Conservation (phyloP, 2,797 vertebrate species). For the Lateolabrax maculatus region DNA sequence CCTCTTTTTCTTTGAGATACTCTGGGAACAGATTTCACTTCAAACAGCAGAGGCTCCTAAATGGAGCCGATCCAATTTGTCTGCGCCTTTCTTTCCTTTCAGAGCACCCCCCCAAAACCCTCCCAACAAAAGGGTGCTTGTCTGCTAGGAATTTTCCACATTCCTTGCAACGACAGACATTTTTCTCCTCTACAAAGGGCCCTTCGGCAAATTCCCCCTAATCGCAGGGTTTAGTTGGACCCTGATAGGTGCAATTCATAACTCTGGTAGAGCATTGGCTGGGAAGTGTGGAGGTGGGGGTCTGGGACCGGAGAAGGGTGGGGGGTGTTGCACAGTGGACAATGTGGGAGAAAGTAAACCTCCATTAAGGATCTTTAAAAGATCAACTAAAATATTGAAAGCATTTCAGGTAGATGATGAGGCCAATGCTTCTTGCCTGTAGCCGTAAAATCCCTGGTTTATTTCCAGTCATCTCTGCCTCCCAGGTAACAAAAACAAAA, state of each 20-base stretch:
- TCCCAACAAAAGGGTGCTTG: slow-evolving; percentile 95
- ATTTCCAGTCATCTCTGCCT: slow-evolving; percentile 1
- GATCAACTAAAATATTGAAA: slow-evolving; percentile 84
- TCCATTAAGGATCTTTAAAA: slow-evolving; percentile 83
- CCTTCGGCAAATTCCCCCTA: slow-evolving; percentile 96
- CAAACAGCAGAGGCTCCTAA: slow-evolving; percentile 88
- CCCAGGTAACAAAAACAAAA: slow-evolving; percentile 1
- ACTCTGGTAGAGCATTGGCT: slow-evolving; percentile 66
- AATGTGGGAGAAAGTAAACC: slow-evolving; percentile 14
- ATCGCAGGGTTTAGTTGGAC: slow-evolving; percentile 92
- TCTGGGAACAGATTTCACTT: slow-evolving; percentile 88
- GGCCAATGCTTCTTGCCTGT: background rate
- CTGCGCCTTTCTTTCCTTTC: slow-evolving; percentile 94
- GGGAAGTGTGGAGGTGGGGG: background rate
- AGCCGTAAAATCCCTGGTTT: background rate
- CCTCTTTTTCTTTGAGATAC: slow-evolving; percentile 69
- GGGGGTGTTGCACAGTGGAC: slow-evolving; percentile 6
- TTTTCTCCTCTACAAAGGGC: slow-evolving; percentile 96
- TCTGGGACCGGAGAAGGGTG: background rate
- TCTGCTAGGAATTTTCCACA: slow-evolving; percentile 97
- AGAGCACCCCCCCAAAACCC: slow-evolving; percentile 85
- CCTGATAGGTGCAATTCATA: slow-evolving; percentile 96
- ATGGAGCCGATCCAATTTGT: slow-evolving; percentile 90
- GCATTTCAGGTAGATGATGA: slow-evolving; percentile 8
- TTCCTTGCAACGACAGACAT: slow-evolving; percentile 95